Evolutionary conservation across 2,797 vertebrate genomes (phyloP).

Genomic region (Microchirus variegatus): DNA sequence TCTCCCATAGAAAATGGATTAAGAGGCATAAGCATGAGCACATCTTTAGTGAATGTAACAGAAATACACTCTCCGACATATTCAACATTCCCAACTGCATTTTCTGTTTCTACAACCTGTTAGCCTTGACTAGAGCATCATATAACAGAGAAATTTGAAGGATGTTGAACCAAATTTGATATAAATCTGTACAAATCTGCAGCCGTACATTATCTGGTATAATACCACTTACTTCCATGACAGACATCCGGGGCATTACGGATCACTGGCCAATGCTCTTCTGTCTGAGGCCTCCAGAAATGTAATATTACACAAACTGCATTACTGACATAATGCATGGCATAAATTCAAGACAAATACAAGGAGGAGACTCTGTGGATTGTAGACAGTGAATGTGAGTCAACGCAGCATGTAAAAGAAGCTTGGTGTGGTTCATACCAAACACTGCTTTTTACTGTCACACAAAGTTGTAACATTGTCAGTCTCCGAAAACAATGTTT

Average conservation of each 20-base stretch:
- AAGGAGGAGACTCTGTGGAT: background rate
- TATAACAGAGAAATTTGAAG: constrained; percentile 15
- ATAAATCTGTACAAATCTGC: constrained; percentile 26
- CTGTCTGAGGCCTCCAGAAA: constrained; percentile 30
- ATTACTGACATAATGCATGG: no score
- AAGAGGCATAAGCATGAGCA: no score
- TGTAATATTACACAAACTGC: constrained; percentile 4
- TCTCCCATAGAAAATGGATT: no score
- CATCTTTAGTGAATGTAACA: no score
- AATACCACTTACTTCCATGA: constrained; percentile 41
- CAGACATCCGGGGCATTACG: constrained; percentile 45
- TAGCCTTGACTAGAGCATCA: no score
- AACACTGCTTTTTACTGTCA: background rate
- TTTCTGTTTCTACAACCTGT: no score
- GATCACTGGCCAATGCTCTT: constrained; percentile 36
- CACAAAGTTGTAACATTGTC: background rate
- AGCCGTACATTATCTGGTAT: constrained; percentile 47
- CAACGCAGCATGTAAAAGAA: no score
- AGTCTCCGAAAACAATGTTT: background rate
- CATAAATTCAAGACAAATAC: background rate
- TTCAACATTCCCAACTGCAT: no score
- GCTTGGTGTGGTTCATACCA: background rate
- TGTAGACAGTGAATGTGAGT: background rate
- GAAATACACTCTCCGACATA: no score
- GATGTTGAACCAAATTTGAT: constrained; percentile 35